Conservation (phyloP, 1,140 invertebrate genomes). For the Rhagoletis pomonella region DNA sequence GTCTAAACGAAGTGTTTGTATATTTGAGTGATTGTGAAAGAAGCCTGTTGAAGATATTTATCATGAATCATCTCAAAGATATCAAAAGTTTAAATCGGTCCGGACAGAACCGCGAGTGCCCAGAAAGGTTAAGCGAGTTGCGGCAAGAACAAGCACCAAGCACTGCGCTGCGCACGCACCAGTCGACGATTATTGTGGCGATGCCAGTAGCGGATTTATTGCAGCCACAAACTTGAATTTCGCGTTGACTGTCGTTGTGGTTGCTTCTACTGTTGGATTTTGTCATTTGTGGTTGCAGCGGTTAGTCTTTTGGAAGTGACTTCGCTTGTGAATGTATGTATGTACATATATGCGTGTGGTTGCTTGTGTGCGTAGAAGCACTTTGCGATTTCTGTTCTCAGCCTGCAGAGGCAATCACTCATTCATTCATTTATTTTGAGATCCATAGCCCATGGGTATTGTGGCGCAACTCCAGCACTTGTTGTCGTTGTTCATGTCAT, state of each 20-base stretch:
- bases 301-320: slow-evolving; percentile 11
- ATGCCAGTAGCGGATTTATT: slow-evolving; percentile 14
- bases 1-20: too few species aligned
- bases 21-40: too few species aligned
- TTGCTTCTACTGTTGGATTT: background rate
- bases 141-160: background rate
- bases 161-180: background rate
- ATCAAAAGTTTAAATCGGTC: too few species aligned
- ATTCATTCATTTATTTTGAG: slow-evolving; percentile 30
- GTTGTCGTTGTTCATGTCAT: slow-evolving; percentile 24
- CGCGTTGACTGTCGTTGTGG: slow-evolving; percentile 1
- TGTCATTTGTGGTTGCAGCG: background rate
- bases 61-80: too few species aligned
- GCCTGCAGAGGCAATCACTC: background rate
- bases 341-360: background rate
- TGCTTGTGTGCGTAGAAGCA: background rate
- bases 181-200: background rate
- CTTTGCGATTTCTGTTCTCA: slow-evolving; percentile 6
- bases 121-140: background rate
- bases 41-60: too few species aligned
- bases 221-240: background rate
- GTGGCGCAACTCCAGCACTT: background rate
- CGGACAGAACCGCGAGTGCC: too few species aligned
- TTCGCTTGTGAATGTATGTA: background rate
- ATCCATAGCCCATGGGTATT: background rate